Base-by-base conservation (phyloP, 53 echinoderm and acorn worm species). In the Holothuria scabra region DNA sequence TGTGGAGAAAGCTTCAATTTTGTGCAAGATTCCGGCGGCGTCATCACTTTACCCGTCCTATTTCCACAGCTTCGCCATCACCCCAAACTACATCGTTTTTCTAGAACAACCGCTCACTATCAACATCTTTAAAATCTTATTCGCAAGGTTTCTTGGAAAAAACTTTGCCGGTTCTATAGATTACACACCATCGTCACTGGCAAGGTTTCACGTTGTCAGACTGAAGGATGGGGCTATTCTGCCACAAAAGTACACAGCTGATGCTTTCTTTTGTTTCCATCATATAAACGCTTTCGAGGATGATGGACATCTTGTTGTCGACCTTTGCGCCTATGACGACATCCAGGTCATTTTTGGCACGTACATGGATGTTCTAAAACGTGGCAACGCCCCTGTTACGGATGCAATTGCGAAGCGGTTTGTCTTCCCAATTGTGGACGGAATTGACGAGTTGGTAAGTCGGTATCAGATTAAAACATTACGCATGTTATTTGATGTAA, bases 251-350 rank as follows among this genome's bases (percentile, higher is more conserved):
- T 93, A 91, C 66, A 58, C 30, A 13, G 84, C 90, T 20, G 87
- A 89, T 6, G 81, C 93, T 16, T 93, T 95, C 83, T 91, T 93
- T 59, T 84, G 85, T 55, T 95, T 95, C 79, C 93, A 95, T 58
- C 85, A 89, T 67, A 85, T 89, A 66, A 95, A 95, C 62, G 87
- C 93, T 0, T 95, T 87, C 74, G 95, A 95, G 85, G 89, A 89
- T 7, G 87, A 76, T 37, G 89, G 71, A 25, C 83, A 89, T 38
- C 56, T 93, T 46, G 89, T 95, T 0, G 84, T 89, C 13, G 93
- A 93, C 59, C 37, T 93, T 23, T 86, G 88, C 55, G 65, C 81
- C 69, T 84, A 86, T 32, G 57, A 67, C 41, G 90, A 92, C 46
- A 79, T n/a, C 41, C 8, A 9, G 12, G 67, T 90, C 13, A 63